A percentile compares a stretch with the other conserved stretches of the same genome.
Evolutionary conservation across 2,113 vertebrate genomes (phyloP).

Genomic region (Strix uralensis): DNA sequence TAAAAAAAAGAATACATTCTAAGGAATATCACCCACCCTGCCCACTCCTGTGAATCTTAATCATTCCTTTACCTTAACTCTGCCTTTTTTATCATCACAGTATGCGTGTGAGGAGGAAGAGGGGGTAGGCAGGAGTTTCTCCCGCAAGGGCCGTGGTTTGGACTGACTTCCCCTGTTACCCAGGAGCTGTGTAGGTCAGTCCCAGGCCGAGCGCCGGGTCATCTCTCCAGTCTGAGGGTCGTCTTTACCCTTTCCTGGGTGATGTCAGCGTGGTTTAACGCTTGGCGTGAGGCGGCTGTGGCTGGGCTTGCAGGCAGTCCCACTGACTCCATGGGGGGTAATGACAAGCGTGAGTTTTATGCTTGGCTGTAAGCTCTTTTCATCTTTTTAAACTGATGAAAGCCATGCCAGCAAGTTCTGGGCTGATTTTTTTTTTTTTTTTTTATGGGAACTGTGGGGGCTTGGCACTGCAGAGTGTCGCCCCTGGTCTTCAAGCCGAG

Average conservation of each 20-base stretch:
- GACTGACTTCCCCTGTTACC: background rate
- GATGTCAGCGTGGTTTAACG: fast-evolving
- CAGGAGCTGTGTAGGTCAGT: background rate
- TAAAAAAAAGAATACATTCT: background rate
- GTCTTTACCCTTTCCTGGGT: fast-evolving
- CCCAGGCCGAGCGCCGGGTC: fast-evolving
- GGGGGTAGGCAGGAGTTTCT: background rate
- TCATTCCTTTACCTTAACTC: background rate
- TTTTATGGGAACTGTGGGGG: conserved; percentile 66
- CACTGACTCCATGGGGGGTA: conserved; percentile 57
- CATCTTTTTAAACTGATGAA: conserved; percentile 61
- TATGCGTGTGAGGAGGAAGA: fast-evolving
- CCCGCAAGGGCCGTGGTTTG: fast-evolving
- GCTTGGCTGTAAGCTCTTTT: conserved; percentile 57
- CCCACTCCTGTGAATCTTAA: background rate
- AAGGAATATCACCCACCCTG: no score
- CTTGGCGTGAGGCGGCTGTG: background rate
- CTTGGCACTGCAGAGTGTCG: conserved; percentile 55
- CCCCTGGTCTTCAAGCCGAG: conserved; percentile 60
- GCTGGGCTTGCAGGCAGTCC: background rate
- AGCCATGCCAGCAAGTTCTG: conserved; percentile 53
- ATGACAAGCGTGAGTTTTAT: conserved; percentile 23
- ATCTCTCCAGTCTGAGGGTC: background rate
- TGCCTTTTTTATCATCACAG: fast-evolving
- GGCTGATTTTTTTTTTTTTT: conserved; percentile 53